phyloP scores from a whole-genome alignment of 2,797 vertebrate genomes.

The Peromyscus aztecus region DNA sequence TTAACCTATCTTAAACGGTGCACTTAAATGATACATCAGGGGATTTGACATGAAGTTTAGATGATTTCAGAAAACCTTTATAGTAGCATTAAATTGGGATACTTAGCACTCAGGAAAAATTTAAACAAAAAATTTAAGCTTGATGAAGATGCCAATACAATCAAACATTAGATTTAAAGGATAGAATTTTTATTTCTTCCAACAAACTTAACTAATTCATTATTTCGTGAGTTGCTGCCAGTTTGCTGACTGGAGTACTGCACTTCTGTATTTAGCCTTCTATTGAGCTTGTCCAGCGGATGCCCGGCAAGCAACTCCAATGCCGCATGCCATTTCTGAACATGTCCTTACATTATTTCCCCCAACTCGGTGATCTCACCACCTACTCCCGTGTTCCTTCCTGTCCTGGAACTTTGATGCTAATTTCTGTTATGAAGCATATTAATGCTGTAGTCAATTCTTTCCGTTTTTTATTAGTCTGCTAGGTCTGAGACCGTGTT shows the following conservation, averaged over 20 bases:
- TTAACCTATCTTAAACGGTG: conserved; percentile 70
- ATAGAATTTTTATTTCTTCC: conserved; percentile 6
- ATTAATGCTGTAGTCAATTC: neutral
- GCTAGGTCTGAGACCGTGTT: neutral
- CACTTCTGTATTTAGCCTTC: neutral
- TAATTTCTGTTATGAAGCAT: conserved; percentile 26
- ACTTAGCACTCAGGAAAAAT: conserved; percentile 61
- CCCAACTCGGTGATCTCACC: neutral
- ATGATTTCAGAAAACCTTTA: conserved; percentile 80
- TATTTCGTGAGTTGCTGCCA: conserved; percentile 17
- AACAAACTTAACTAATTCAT: neutral
- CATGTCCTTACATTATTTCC: neutral
- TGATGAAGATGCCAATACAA: conserved; percentile 54
- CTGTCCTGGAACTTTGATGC: neutral
- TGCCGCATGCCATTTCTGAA: neutral
- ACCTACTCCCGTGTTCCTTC: neutral
- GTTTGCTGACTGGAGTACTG: neutral
- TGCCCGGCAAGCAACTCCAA: neutral
- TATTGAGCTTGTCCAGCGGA: neutral
- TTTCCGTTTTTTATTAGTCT: neutral
- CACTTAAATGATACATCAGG: conserved; percentile 82
- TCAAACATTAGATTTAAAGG: conserved; percentile 51
- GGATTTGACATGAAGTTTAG: conserved; percentile 80
- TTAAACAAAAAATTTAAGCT: conserved; percentile 65
- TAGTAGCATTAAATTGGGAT: conserved; percentile 76